Evolutionary conservation across 2,797 vertebrate genomes (phyloP), one percentile per base, ranked within the genome.

Genomic region (Rhinichthys osculus): DNA sequence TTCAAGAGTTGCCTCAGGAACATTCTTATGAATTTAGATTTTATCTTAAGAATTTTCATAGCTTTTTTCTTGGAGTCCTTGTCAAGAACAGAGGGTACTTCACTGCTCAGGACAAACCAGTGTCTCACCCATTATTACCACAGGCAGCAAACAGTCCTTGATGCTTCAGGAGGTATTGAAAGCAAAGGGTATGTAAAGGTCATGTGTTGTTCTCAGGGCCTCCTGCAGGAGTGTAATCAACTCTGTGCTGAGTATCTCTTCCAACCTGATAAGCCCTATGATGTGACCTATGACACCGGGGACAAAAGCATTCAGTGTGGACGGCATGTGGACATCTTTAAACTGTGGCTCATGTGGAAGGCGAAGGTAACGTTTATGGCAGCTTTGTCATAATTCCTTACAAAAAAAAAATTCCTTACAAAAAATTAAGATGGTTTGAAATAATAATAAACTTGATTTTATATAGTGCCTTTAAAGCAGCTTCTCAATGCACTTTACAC

Each of bases 301-400:
- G 93, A 96, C 87, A 96, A 96, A 89, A 92, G 88, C 78, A 94
- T 96, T 89, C 95, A 96, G 33, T 95, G 94, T 35, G 94, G 93
- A 14, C 27, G 91, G 70, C 94, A 95, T 2, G 92, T 95, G 23
- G 94, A 95, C 21, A 72, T 93, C 80, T 96, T 96, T 67, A 96
- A 96, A 81, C 91, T 96, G 8, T 95, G 92, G 93, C 91, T 96
- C 82, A 96, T 95, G 93, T 96, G 93, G 94, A 96, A 96, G 88
- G 92, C 94, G 64, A 97, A 96, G 93, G 94, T 95, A 87, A 17
- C 0, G 5, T 47, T 14, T 35, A 42, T 62, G 76, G 40, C 52
- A 54, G 17, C n/a, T 59, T 59, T n/a, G n/a, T n/a, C n/a, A n/a
- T n/a, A n/a, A n/a, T n/a, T 74, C 27, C 47, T 13, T 33, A 13